Percentiles rank a stretch among this genome's conserved stretches.
Conservation (phyloP, 2,797 vertebrate genomes). For the Arnoldichthys spilopterus region DNA sequence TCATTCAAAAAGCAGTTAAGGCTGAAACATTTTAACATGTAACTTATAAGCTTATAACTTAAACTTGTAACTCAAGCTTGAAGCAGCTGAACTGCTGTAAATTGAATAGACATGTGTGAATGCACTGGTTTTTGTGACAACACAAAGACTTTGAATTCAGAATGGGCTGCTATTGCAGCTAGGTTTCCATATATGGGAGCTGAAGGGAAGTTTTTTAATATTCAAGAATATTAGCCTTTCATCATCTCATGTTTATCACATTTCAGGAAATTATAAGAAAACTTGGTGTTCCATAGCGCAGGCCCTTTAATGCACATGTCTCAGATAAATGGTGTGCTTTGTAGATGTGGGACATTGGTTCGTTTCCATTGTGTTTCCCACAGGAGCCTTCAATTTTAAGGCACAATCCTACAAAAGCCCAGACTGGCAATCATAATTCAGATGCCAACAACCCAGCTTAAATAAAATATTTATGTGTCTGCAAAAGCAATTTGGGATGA, state of each 20-base stretch:
- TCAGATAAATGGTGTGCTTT: neutral
- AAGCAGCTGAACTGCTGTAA: neutral
- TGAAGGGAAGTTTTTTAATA: neutral
- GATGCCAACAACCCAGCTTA: neutral
- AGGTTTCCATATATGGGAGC: too few species aligned
- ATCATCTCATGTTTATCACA: too few species aligned
- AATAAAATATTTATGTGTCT: slow-evolving; percentile 11
- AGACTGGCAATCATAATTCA: neutral
- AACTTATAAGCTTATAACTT: too few species aligned
- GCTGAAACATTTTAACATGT: neutral
- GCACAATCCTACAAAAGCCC: neutral
- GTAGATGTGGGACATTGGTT: neutral
- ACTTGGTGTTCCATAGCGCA: neutral
- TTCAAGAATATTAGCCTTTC: too few species aligned
- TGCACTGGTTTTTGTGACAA: too few species aligned
- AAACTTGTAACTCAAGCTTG: too few species aligned
- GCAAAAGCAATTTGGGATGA: slow-evolving; percentile 2
- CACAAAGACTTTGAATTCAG: too few species aligned
- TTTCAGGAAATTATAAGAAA: too few species aligned
- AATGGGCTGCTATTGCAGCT: too few species aligned
- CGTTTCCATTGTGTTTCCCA: neutral
- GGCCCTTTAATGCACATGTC: neutral
- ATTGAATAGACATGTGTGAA: neutral
- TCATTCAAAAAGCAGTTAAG: neutral
- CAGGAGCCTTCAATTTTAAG: neutral